Percentiles rank a stretch among this genome's conserved stretches.
These are phyloP conservation scores for Notamacropus eugenii DNA, from an alignment of 2,797 vertebrate genomes.

Conservation along the genomic window DNA sequence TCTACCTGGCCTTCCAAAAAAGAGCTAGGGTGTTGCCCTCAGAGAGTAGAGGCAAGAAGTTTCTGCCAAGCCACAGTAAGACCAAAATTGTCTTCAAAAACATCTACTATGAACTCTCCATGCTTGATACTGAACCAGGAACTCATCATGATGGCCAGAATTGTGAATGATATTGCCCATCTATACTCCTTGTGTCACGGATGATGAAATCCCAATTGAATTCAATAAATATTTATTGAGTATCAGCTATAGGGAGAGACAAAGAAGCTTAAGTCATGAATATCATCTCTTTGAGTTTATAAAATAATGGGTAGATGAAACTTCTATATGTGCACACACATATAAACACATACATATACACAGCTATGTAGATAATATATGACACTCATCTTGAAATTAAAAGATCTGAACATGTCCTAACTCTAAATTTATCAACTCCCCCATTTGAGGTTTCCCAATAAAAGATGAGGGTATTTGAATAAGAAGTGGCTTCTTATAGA, in stretches of 20 bases:
- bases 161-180: not conserved
- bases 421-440: constrained; percentile 33
- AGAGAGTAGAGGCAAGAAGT: not conserved
- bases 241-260: not conserved
- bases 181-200: not conserved
- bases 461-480: not conserved
- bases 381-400: not conserved
- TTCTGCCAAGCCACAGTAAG: not conserved
- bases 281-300: not conserved
- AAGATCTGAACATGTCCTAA: not conserved
- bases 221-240: not conserved
- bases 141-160: not conserved
- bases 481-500: constrained; percentile 11
- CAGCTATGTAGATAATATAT: not conserved
- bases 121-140: not conserved
- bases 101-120: not conserved
- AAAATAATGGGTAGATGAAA: not conserved
- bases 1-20: constrained; percentile 10
- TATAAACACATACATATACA: not conserved
- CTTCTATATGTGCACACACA: not conserved
- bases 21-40: not conserved
- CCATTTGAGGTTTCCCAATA: constrained; percentile 38
- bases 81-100: not conserved
- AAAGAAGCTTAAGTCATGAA: not conserved
- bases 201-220: not conserved